Evolutionary conservation across 2,888 invertebrate genomes (phyloP), one percentile per base, ranked within the genome.

Genomic region (Uropetala carovei): DNA sequence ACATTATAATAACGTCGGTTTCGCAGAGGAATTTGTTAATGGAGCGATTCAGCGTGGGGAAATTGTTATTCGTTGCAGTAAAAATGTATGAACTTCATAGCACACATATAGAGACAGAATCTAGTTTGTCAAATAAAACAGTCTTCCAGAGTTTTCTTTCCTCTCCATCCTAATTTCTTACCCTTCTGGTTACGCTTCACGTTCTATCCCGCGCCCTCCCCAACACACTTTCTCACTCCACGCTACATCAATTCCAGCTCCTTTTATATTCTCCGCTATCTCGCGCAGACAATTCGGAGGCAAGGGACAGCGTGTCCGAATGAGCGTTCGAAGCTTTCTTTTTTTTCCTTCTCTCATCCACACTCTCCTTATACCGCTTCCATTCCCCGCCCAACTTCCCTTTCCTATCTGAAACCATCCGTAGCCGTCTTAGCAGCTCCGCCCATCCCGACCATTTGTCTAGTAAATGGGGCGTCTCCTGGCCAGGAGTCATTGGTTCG

Each of bases 401-500:
- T 64, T 68, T 89, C 43, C 89, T 43, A 89, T 64, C 64, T 18
- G 30, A 60, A 60, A 86, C 64, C 64, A 60, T 86, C 60, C 86
- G 22, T 18, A 60, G 86, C 86, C 86, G 86, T 59, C 59, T 22
- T 22, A 27, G 89, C 43, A 89, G 89, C 64, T 64, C 64, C 86
- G 89, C 89, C 89, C 89, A 60, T 89, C 30, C 89, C 43, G 43
- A 64, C 89, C 68, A 89, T 89, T 89, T 89, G 89, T 89, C 89
- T 89, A 64, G 68, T 64, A 89, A 89, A 89, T 89, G 89, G 89
- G 64, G 89, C 89, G 64, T 89, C 89, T 68, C 89, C 64, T 68
- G 89, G 89, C 89, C 89, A 89, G 89, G 68, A 89, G 89, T 89
- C 89, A 27, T 27, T 68, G 89, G 89, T 89, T 89, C 89, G 89